A percentile compares a stretch with the other conserved stretches of the same genome.
These are phyloP conservation scores for Ophion ellenae DNA, from an alignment of 2,888 invertebrate genomes.

Conservation along the genomic window DNA sequence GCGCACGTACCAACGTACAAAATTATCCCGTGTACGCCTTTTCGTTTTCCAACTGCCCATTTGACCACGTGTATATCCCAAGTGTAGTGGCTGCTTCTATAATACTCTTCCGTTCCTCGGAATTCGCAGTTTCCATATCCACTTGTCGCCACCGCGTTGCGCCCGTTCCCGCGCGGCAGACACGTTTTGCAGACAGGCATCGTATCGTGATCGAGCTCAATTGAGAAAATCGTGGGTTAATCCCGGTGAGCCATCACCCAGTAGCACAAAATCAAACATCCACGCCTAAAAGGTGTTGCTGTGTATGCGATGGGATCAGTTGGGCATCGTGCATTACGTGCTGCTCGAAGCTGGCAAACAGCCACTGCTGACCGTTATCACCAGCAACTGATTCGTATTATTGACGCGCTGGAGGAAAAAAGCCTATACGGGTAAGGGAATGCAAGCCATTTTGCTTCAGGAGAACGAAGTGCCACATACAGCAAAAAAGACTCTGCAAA, in stretches of 20 bases:
- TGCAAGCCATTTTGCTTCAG: too few relatives aligned
- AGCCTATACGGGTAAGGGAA: too few relatives aligned
- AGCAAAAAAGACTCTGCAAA: background rate
- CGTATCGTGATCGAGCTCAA: constrained; percentile 2
- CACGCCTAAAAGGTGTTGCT: background rate
- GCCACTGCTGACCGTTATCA: too few relatives aligned
- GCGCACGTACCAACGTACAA: background rate
- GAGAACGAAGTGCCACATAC: too few relatives aligned
- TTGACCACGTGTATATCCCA: background rate
- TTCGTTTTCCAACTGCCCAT: background rate
- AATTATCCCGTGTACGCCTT: constrained; percentile 12
- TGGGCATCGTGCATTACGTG: too few relatives aligned
- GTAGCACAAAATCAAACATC: background rate
- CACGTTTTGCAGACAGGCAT: background rate
- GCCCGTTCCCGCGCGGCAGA: background rate
- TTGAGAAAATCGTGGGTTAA: background rate
- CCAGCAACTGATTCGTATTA: too few relatives aligned
- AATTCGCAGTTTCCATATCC: constrained; percentile 43
- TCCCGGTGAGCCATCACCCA: background rate
- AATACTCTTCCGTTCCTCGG: background rate
- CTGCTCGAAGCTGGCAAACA: too few relatives aligned
- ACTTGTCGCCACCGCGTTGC: constrained; percentile 42
- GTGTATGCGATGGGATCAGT: too few relatives aligned
- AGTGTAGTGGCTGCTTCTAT: constrained; percentile 9
- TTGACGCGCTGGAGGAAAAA: too few relatives aligned